Conservation (phyloP, 2,888 invertebrate genomes). For the Dryomyza anilis region DNA sequence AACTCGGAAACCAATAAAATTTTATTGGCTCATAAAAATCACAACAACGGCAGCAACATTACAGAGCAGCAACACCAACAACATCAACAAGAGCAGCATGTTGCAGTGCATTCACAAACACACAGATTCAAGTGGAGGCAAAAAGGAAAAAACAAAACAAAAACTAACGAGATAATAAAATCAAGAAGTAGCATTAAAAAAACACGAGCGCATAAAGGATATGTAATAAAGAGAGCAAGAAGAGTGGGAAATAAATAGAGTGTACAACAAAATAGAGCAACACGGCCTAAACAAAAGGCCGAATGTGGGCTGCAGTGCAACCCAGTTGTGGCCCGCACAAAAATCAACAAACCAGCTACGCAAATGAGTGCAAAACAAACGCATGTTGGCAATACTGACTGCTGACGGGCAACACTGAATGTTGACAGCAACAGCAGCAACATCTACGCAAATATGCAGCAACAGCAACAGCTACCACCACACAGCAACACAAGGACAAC, state of each 20-base stretch:
- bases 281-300: neutral
- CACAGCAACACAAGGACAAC: conserved; percentile 5
- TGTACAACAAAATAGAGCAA: neutral
- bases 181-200: neutral
- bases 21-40: conserved; percentile 43
- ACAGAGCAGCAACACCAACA: neutral
- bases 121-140: neutral
- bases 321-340: neutral
- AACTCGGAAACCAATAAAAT: conserved; percentile 41
- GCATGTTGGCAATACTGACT: neutral
- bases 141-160: neutral
- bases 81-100: neutral
- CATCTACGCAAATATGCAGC: conserved; percentile 1
- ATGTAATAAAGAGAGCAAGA: neutral
- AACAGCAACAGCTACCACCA: neutral
- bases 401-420: neutral
- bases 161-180: neutral
- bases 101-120: conserved; percentile 2
- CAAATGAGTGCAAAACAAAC: conserved; percentile 1
- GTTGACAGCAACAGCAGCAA: neutral
- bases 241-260: neutral
- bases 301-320: neutral
- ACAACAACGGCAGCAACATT: conserved; percentile 1
- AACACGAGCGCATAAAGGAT: neutral
- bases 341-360: neutral